These are phyloP conservation scores for Recurvirostra avosetta DNA, from an alignment of 2,113 vertebrate genomes.

Conservation along the genomic window DNA sequence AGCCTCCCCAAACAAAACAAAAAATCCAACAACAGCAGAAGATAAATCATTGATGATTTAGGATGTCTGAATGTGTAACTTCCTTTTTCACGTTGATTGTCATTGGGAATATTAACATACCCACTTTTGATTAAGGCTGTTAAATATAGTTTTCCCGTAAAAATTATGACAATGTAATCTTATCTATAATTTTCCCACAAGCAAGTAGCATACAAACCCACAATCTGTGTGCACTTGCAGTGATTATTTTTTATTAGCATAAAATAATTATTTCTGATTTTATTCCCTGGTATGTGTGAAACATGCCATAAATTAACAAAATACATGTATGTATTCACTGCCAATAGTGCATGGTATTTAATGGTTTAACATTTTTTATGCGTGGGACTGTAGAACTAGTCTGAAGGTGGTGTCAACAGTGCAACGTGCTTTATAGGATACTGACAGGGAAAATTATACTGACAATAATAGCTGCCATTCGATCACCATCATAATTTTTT, in stretches of 20 bases:
- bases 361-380: neutral
- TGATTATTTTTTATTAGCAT: neutral
- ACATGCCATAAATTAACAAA: neutral
- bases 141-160: neutral
- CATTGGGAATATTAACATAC: slow-evolving; percentile 15
- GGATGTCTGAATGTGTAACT: slow-evolving; percentile 57
- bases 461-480: neutral
- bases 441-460: neutral
- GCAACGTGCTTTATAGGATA: neutral
- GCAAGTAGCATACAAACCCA: neutral
- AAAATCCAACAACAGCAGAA: slow-evolving; percentile 34
- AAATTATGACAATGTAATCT: neutral
- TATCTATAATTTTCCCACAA: neutral
- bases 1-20: neutral
- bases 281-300: neutral
- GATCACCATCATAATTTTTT: neutral
- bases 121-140: slow-evolving; percentile 1
- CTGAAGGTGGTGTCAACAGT: neutral
- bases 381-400: neutral
- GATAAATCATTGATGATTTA: slow-evolving; percentile 79
- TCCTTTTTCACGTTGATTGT: slow-evolving; percentile 11
- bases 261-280: neutral
- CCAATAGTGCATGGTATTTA: neutral
- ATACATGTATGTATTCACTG: neutral
- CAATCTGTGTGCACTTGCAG: neutral